Base-by-base conservation (phyloP, 2,113 vertebrate genomes). In the Zeus faber region DNA sequence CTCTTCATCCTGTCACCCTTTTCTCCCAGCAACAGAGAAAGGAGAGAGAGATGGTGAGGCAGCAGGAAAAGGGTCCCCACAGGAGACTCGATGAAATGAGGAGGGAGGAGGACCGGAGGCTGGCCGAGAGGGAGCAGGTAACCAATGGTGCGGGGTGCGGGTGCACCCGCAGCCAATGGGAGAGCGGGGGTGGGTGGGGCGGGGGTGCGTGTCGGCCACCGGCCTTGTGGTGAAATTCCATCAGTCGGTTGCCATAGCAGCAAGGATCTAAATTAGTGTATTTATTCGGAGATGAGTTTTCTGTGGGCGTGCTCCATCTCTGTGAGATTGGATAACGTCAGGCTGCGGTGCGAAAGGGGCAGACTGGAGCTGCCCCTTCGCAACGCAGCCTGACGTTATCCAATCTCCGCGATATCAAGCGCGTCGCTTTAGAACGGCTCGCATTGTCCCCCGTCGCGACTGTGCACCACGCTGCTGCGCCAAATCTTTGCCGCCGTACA, bases 121-220 rank as follows among this genome's bases (percentile, higher is more conserved):
- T 94, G 82, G 93, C 93, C 0, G 94, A 95, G 79, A 89, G 94
- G 17, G 93, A 96, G 83, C 94, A 96, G 93, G 93, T 94, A 91
- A 77, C 82, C 86, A 84, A 85, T 65, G 76, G 50, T 49, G 29
- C 31, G 58, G 63, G 62, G 37, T 2, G 20, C 25, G 31, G 50
- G 49, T 37, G 33, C 27, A 16, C 47, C 1, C 9, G 24, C 16
- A 35, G 21, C 45, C 51, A 51, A 50, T 40, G 37, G n/a, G 6
- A 40, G n/a, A 85, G 85, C 45, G 1, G 35, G 1, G 57, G 21
- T 2, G 6, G 50, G 76, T 76, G 72, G 70, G 68, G 85, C n/a
- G n/a, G n/a, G n/a, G n/a, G n/a, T n/a, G 84, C 6, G 72, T 80
- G 79, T 66, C 72, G n/a, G 35, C 4, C 10, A 23, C 62, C 70